Conservation (phyloP, 2,797 vertebrate genomes). For the Malacoraja senta region DNA sequence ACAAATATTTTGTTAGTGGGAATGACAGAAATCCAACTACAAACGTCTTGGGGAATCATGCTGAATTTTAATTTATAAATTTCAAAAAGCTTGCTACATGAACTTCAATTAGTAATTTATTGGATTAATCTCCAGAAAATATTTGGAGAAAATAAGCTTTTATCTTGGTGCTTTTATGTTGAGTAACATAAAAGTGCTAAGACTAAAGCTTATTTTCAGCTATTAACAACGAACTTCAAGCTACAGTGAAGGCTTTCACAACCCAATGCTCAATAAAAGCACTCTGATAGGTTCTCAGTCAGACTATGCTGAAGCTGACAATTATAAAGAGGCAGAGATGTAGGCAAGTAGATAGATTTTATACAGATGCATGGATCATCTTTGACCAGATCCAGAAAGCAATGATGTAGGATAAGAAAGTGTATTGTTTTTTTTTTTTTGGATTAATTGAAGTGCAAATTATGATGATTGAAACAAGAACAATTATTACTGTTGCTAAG, state of each 20-base stretch:
- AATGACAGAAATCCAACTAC: neutral
- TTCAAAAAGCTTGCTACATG: neutral
- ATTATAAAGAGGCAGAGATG: neutral
- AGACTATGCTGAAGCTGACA: neutral
- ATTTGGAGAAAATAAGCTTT: neutral
- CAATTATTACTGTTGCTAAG: neutral
- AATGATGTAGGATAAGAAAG: neutral
- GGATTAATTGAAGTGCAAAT: neutral
- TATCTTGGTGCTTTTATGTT: neutral
- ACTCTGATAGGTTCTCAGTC: neutral
- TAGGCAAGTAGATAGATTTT: neutral
- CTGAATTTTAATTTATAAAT: neutral
- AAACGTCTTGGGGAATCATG: neutral
- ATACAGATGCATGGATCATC: neutral
- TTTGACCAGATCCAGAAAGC: neutral
- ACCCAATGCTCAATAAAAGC: neutral
- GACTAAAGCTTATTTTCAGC: neutral
- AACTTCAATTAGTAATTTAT: neutral
- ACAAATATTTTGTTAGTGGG: neutral
- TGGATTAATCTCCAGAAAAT: neutral
- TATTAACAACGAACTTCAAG: neutral
- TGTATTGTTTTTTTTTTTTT: neutral
- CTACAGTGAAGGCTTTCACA: neutral
- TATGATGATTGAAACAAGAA: neutral
- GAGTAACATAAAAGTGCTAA: neutral